phyloP scores from a whole-genome alignment of 2,113 vertebrate species.

The Campylorhamphus procurvoides region DNA sequence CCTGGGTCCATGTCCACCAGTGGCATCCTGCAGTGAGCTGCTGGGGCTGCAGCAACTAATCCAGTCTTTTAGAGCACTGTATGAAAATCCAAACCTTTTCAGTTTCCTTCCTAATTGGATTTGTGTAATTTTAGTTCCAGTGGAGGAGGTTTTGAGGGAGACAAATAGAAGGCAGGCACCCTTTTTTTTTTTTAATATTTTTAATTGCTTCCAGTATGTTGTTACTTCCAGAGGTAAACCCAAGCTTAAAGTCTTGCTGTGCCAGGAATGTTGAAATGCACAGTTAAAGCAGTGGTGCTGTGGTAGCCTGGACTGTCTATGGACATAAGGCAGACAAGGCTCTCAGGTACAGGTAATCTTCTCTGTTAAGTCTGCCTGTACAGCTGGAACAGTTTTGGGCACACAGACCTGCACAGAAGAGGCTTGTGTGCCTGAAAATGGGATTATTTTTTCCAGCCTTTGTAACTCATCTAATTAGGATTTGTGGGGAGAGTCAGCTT shows the following conservation, averaged over 20 bases:
- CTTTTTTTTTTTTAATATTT: neutral
- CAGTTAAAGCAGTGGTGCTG: neutral
- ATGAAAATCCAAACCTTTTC: neutral
- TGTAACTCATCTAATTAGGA: neutral
- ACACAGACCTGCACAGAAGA: neutral
- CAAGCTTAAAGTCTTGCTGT: neutral
- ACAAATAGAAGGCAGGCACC: neutral
- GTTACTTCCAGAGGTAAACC: slow-evolving; percentile 27
- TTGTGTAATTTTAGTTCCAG: slow-evolving; percentile 16
- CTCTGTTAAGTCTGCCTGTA: neutral
- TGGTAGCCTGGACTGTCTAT: neutral
- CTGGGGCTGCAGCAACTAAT: neutral
- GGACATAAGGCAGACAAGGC: slow-evolving; percentile 3
- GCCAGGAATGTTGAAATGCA: slow-evolving; percentile 7
- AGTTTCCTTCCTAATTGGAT: slow-evolving; percentile 3
- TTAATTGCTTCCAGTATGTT: neutral
- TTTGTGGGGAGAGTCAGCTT: neutral
- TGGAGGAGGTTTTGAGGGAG: neutral
- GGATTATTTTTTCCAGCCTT: slow-evolving; percentile 10
- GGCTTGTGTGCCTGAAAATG: neutral
- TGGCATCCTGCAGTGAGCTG: fast-evolving
- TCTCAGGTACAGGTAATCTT: slow-evolving; percentile 18
- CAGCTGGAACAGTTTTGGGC: slow-evolving; percentile 26
- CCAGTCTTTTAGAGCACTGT: neutral
- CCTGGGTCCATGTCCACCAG: neutral